These are phyloP conservation scores for Tor tambroides DNA, from an alignment of 2,113 vertebrate genomes.

Conservation along the genomic window DNA sequence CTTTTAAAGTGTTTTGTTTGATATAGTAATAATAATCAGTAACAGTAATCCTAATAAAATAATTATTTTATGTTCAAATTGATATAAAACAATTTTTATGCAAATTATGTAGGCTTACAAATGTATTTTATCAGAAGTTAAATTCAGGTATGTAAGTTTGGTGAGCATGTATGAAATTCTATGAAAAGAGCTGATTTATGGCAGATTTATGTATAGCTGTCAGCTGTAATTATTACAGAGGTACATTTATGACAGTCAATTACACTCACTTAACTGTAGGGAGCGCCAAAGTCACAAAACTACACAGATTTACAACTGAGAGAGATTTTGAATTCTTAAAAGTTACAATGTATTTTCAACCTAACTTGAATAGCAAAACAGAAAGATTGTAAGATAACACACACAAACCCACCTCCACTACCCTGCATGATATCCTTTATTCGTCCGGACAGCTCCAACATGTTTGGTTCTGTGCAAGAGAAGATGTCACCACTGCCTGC, in stretches of 20 bases:
- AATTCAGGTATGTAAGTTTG: no score
- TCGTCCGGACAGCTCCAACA: conserved; percentile 81
- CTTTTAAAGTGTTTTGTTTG: neutral
- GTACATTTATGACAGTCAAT: neutral
- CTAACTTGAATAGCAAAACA: neutral
- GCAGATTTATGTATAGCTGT: no score
- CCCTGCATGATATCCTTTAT: conserved; percentile 81
- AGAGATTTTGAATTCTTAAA: no score
- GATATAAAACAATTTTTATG: no score
- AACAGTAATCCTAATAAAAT: neutral
- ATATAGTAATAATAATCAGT: neutral
- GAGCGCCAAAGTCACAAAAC: neutral
- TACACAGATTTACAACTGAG: neutral
- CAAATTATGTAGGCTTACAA: no score
- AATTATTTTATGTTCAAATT: no score
- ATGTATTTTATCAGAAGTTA: no score
- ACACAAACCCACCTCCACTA: conserved; percentile 76
- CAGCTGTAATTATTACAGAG: no score
- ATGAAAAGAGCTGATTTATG: no score
- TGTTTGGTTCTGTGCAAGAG: conserved; percentile 78
- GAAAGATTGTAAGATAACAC: neutral
- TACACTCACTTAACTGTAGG: neutral
- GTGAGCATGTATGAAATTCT: no score
- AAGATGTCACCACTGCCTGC: conserved; percentile 78
- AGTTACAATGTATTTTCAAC: neutral